These are phyloP conservation scores for Candoia aspera DNA, from an alignment of 2,113 vertebrate species.

Conservation along the genomic window DNA sequence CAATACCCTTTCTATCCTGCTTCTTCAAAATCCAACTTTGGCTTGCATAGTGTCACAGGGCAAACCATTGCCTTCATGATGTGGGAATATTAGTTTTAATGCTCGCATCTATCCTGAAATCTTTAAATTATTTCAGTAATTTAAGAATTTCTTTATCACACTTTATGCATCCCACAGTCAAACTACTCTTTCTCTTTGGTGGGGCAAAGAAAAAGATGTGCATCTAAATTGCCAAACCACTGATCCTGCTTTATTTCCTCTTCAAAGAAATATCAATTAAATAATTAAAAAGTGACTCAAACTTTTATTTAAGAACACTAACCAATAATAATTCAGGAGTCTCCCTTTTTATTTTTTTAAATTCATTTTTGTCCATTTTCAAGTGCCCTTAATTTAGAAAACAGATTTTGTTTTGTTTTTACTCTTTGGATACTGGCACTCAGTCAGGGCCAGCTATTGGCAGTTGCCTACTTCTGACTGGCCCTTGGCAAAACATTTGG, in stretches of 20 bases:
- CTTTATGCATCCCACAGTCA: not conserved
- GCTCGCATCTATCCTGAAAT: not conserved
- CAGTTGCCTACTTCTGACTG: slow-evolving; percentile 44
- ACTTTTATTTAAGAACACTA: slow-evolving; percentile 40
- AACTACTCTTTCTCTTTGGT: not conserved
- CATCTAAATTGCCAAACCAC: not conserved
- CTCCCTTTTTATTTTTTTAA: slow-evolving; percentile 12
- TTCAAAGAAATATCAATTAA: slow-evolving; percentile 63
- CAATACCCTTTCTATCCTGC: not conserved
- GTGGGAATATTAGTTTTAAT: not conserved
- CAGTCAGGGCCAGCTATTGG: slow-evolving; percentile 53
- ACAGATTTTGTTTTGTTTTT: slow-evolving; percentile 44
- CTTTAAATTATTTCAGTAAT: not conserved
- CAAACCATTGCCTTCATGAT: not conserved
- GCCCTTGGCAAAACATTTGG: slow-evolving; percentile 62
- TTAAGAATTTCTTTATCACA: not conserved
- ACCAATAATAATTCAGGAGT: slow-evolving; percentile 50
- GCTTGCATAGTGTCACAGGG: not conserved
- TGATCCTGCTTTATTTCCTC: slow-evolving; percentile 26
- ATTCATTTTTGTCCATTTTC: slow-evolving; percentile 40
- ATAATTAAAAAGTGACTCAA: slow-evolving; percentile 34
- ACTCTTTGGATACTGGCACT: slow-evolving; percentile 26
- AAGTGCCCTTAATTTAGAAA: slow-evolving; percentile 63
- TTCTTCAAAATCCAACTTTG: not conserved
- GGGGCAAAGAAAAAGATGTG: not conserved